Base-by-base conservation (phyloP, 1,140 invertebrate species). In the Apis florea region DNA sequence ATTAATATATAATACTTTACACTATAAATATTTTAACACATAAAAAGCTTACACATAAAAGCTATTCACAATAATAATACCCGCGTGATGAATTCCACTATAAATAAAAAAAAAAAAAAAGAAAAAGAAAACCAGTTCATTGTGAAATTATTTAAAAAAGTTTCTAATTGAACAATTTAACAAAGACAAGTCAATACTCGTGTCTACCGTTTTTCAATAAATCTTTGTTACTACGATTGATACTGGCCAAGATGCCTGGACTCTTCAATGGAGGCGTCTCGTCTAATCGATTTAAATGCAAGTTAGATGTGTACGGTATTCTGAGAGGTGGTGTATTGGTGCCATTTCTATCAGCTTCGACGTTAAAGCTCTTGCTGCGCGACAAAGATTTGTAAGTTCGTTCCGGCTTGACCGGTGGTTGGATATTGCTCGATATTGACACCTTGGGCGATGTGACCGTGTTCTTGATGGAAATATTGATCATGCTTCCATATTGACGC, bases 301-400 rank as follows among this genome's bases (percentile, higher is more conserved):
- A 95, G 91, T 96, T 97, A 0, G 96, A 97, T 87, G 96, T 97
- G 92, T 97, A 96, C 86, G 95, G 95, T 58, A 92, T 94, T 21
- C 93, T 93, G 91, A 81, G 92, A 87, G 84, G 89, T 90, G 91
- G 93, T 83, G 58, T 91, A 40, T 78, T 87, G n/a, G 75, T 77
- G 79, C 76, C 89, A 64, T 84, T 85, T 75, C 83, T 89, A 24
- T 77, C 87, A n/a, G 95, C 95, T 85, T 97, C 96, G 67, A 97
- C 96, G 93, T 97, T 97, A 92, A 98, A 97, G 92, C 97, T 97
- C 92, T 97, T 97, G 93, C 97, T 97, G 72, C 97, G 94, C 26
- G 96, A 95, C 17, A 98, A 94, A 1, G 96, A 95, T 88, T 96
- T 96, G 90, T 97, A 97, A 17, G 96, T 96, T 82, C 96, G 92